Conservation (phyloP, 1,140 invertebrate species). For the Bombus pyrosoma region DNA sequence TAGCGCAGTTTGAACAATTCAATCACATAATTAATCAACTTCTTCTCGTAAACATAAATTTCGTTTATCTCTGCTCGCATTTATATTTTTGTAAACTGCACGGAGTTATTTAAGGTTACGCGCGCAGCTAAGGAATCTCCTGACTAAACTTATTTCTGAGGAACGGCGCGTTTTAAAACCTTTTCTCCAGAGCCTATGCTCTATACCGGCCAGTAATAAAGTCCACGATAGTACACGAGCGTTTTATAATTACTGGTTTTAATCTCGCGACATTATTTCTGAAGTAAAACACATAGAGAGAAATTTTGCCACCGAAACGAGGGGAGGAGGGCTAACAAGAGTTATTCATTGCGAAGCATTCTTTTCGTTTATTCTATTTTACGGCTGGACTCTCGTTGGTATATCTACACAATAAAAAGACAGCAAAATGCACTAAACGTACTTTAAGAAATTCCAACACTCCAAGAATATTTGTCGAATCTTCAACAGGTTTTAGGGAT, state of each 20-base stretch:
- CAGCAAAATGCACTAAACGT: background rate
- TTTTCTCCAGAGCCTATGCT: constrained; percentile 2
- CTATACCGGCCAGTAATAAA: constrained; percentile 21
- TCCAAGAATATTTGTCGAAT: background rate
- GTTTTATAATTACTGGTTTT: constrained; percentile 29
- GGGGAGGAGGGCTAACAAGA: background rate
- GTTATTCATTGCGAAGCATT: constrained; percentile 5
- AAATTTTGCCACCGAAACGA: constrained; percentile 2
- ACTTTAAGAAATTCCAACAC: background rate
- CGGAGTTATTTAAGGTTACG: background rate
- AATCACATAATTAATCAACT: background rate
- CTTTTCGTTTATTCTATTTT: constrained; percentile 1
- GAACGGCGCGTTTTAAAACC: constrained; percentile 16
- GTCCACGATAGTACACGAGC: constrained; percentile 1
- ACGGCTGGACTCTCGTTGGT: background rate
- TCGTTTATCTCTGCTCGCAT: background rate
- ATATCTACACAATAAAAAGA: too few species aligned
- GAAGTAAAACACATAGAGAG: background rate
- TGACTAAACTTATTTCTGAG: background rate
- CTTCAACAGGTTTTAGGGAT: too few species aligned
- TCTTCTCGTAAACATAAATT: too few species aligned
- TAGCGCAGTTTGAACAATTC: too few species aligned
- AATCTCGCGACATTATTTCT: constrained; percentile 30
- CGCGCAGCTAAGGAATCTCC: background rate
- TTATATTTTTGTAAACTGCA: background rate